Percentiles rank a stretch among this genome's conserved stretches.
Conservation (phyloP, 2,888 invertebrate species). For the Hypena proboscidalis region DNA sequence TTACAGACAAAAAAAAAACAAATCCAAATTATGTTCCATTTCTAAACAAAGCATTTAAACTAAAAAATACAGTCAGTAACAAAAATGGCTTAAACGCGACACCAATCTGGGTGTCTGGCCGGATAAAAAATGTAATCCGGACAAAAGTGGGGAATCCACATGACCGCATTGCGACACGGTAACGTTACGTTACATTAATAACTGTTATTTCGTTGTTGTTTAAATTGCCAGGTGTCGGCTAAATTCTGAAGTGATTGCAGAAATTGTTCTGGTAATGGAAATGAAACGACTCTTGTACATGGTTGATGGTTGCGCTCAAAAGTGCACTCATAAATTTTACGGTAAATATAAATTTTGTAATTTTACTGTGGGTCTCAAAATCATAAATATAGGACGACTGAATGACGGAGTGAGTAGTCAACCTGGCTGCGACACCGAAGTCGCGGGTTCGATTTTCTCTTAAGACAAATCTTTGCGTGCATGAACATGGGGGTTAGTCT, state of each 20-base stretch:
- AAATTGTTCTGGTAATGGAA: too few species aligned
- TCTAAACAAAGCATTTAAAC: constrained; percentile 9
- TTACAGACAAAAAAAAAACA: background rate
- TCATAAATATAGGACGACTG: too few species aligned
- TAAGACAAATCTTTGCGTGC: too few species aligned
- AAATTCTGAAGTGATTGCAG: constrained; percentile 4
- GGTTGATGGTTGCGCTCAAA: background rate
- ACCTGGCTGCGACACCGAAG: too few species aligned
- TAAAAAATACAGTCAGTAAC: constrained; percentile 21
- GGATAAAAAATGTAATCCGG: constrained; percentile 49
- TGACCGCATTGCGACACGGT: constrained; percentile 58
- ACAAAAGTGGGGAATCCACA: constrained; percentile 44
- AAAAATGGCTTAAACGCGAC: constrained; percentile 39
- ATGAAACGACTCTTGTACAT: background rate
- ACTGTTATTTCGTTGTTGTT: constrained; percentile 35
- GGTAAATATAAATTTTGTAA: too few species aligned
- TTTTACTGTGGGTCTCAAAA: too few species aligned
- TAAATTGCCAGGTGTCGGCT: constrained; percentile 19
- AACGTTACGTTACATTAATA: constrained; percentile 46
- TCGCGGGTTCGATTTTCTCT: too few species aligned
- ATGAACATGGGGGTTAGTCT: too few species aligned
- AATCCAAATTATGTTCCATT: background rate
- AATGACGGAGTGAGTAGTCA: too few species aligned
- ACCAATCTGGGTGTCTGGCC: constrained; percentile 28
- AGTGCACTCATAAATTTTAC: too few species aligned